Conservation (phyloP, 2,113 vertebrate species). For the Xiphorhynchus elegans region DNA sequence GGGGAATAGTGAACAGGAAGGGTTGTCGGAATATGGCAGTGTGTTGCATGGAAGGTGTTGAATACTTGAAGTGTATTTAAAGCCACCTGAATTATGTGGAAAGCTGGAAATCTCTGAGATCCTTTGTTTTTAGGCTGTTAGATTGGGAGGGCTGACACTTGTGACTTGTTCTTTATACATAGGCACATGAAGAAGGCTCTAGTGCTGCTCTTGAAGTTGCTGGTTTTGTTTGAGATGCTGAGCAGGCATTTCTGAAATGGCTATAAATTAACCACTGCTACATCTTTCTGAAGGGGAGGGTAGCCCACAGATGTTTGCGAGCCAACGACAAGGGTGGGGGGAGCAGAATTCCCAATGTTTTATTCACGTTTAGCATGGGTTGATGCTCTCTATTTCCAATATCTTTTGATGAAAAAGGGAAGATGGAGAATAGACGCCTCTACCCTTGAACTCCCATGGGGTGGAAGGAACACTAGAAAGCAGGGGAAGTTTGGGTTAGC, state of each 20-base stretch:
- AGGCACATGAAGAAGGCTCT: not conserved
- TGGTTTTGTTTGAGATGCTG: not conserved
- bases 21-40: not conserved
- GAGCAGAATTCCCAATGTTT: not conserved
- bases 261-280: not conserved
- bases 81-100: not conserved
- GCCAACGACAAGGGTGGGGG: not conserved
- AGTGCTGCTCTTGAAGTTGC: not conserved
- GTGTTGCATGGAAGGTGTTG: not conserved
- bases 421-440: not conserved
- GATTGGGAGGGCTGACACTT: not conserved
- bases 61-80: not conserved
- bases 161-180: not conserved
- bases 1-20: not conserved
- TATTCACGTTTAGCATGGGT: not conserved
- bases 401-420: not conserved
- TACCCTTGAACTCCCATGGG: not conserved
- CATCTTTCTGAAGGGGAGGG: not conserved
- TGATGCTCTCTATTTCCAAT: not conserved
- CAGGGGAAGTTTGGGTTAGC: not conserved
- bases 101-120: not conserved
- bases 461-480: not conserved
- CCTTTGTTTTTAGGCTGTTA: not conserved
- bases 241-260: not conserved
- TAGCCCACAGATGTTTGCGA: not conserved